Evolutionary conservation across 2,797 vertebrate genomes (phyloP).

Genomic region (Tarsius wallacei): DNA sequence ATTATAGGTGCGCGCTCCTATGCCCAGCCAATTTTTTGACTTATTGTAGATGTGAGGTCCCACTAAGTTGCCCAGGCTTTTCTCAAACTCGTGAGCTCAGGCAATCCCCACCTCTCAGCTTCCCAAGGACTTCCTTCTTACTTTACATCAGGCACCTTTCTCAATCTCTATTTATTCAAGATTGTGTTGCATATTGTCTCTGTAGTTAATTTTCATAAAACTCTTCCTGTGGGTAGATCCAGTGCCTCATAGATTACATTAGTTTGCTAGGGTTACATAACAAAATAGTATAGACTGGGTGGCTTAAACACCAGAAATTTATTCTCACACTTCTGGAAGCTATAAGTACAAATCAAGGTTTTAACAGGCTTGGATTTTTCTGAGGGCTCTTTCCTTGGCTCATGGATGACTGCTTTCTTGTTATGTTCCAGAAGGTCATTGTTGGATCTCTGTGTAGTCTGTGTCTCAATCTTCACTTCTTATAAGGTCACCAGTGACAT

Average conservation of each 20-base stretch:
- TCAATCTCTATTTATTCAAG: not conserved
- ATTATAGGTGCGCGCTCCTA: too few relatives aligned
- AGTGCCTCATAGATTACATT: not conserved
- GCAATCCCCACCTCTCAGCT: too few relatives aligned
- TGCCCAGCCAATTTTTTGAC: too few relatives aligned
- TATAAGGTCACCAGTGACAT: not conserved
- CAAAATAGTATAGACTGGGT: not conserved
- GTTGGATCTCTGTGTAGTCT: not conserved
- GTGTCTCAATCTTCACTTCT: not conserved
- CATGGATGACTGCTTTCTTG: not conserved
- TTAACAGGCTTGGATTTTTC: not conserved
- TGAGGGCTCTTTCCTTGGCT: not conserved
- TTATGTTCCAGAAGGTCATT: not conserved
- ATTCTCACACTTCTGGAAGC: not conserved
- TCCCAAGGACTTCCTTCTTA: not conserved
- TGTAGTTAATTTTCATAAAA: not conserved
- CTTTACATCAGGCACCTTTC: fast-evolving
- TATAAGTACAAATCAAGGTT: not conserved
- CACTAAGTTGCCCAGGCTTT: too few relatives aligned
- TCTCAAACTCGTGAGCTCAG: too few relatives aligned
- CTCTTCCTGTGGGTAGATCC: not conserved
- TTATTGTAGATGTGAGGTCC: too few relatives aligned
- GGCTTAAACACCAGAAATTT: not conserved
- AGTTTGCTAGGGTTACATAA: not conserved
- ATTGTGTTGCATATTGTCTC: not conserved